Conservation (phyloP, 2,797 vertebrate species). For the Amphiprion clarkii region DNA sequence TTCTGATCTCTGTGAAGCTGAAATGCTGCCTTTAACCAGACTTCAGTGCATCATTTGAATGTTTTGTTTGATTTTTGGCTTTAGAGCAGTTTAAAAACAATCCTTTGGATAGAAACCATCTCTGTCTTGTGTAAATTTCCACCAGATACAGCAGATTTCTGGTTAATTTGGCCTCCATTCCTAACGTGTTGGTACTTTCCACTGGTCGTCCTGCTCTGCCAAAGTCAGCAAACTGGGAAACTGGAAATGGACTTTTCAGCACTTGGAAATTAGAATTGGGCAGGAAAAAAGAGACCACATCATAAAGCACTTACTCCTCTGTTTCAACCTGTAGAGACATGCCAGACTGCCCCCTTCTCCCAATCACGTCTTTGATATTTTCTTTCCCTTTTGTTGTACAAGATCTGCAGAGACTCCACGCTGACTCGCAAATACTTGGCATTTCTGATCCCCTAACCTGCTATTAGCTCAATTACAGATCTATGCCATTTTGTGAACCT, state of each 20-base stretch:
- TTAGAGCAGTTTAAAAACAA: slow-evolving; percentile 1
- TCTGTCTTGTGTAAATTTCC: slow-evolving; percentile 21
- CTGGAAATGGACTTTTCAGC: slow-evolving; percentile 18
- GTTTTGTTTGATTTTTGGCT: not conserved
- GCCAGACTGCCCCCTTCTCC: not conserved
- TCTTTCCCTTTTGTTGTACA: not conserved
- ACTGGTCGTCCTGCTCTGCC: slow-evolving; percentile 40
- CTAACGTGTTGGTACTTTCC: slow-evolving; percentile 55
- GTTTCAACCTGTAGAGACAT: slow-evolving; percentile 11
- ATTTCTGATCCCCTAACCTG: not conserved
- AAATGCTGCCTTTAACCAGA: too few species aligned
- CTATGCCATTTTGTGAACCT: not conserved
- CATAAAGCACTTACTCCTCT: slow-evolving; percentile 41
- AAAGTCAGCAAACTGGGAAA: slow-evolving; percentile 62
- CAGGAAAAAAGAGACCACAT: slow-evolving; percentile 44
- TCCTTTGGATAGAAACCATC: slow-evolving; percentile 6
- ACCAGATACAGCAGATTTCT: slow-evolving; percentile 13
- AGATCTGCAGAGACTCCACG: not conserved
- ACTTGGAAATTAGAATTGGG: slow-evolving; percentile 40
- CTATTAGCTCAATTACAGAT: not conserved
- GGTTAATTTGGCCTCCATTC: slow-evolving; percentile 14
- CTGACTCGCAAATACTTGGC: not conserved
- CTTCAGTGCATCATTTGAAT: too few species aligned
- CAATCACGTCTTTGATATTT: not conserved
- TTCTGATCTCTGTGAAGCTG: too few species aligned